Base-by-base conservation (phyloP, 2,888 invertebrate genomes). In the Dryococelus australis region DNA sequence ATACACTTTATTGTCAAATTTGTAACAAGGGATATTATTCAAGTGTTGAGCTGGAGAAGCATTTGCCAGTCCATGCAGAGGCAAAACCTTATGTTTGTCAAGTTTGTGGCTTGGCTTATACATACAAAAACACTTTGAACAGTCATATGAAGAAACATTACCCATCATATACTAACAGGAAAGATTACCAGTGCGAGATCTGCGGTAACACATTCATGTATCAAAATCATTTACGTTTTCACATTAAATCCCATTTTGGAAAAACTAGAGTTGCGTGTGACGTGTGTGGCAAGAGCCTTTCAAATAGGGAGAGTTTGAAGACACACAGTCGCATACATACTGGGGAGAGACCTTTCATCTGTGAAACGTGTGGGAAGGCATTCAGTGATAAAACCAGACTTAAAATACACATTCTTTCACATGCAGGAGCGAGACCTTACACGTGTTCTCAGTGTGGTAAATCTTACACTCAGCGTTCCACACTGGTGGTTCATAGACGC, bases 401-500 rank as follows among this genome's bases (percentile, higher is more conserved):
- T 0, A 90, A 88, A 43, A 89, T 91, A 26, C 92, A 92, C 87
- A 89, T 89, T 27, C 90, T 91, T 0, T 90, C 89, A 26, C 93
- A 93, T 88, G 91, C 87, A 26, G 88, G 88, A 27, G 88, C 87
- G 26, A 43, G 84, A 24, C 88, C 92, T 5, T 90, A 92, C 85
- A 88, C 89, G 26, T 92, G 92, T 80, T 87, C 89, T 51, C 90
- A 91, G 27, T 92, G 92, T 86, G 91, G 91, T 27, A 87, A 88
- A 43, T 84, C 79, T 27, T 88, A 87, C 65, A 94, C 93, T 86
- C 95, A 95, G 92, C 93, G 94, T 9, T 94, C 94, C 88, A 94
- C 94, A 81, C 93, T 95, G 87, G 94, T 94, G 90, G 94, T 94
- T 88, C 95, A 95, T 91, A 93, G 94, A 91, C 92, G 95, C 91